Base-by-base conservation (phyloP, 1,140 invertebrate species). In the Planococcus citri region DNA sequence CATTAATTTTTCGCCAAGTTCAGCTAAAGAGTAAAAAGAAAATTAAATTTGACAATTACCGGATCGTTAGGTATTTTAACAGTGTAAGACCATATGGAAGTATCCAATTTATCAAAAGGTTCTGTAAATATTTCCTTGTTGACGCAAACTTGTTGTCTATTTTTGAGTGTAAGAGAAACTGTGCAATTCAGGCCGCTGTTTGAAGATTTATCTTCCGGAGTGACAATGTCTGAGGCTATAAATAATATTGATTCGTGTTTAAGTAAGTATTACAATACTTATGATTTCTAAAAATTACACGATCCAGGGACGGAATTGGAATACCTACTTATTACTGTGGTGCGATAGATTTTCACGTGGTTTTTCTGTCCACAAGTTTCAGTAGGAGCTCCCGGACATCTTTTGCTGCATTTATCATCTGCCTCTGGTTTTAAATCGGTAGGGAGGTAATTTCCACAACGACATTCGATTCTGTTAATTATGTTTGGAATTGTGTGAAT, bases 301-400 rank as follows among this genome's bases (percentile, higher is more conserved):
- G n/a, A n/a, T n/a, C n/a, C n/a, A n/a, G n/a, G 51, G 17, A 20
- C 17, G 4, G 17, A 58, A 58, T n/a, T 8, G n/a, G n/a, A n/a
- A n/a, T 6, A 20, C 51, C 17, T 17, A 20, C 17, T 58, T 58
- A 17, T 58, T 58, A 58, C 51, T 6, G 51, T 8, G 17, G 51
- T 58, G 6, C 51, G 51, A n/a, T 20, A 20, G 3, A 58, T 17
- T n/a, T 58, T 58, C 6, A 17, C 17, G 51, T 58, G 17, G 6
- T 89, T 89, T 78, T 89, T 93, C 21, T 92, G 92, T 0, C 93
- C 93, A 81, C 93, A 95, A n/a, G 82, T 84, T 74, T 86, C 78
- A 72, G 84, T 83, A 14, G 80, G 73, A 78, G 90, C 83, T 64
- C 84, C 86, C 33, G 88, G 84, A 76, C 90, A 92, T 77, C 90